Evolutionary conservation across 2,888 invertebrate genomes (phyloP).

Genomic region (Lumbricus terrestris): DNA sequence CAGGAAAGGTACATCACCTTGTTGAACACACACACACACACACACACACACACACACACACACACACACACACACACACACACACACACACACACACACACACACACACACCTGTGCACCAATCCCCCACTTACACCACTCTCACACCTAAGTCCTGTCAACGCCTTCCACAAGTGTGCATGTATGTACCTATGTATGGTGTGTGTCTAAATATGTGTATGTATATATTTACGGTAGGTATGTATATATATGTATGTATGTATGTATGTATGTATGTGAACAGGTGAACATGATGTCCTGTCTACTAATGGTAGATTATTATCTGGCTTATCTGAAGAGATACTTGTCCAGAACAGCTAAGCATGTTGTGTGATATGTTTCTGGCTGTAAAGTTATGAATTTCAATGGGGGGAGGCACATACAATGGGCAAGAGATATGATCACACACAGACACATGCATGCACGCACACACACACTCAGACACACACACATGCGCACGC

Average conservation of each 20-base stretch:
- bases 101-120: not conserved
- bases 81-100: not conserved
- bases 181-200: no score
- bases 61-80: not conserved
- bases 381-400: not conserved
- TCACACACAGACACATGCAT: not conserved
- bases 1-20: not conserved
- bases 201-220: no score
- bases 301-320: not conserved
- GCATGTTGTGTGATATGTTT: not conserved
- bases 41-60: not conserved
- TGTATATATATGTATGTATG: not conserved
- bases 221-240: no score
- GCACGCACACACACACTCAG: not conserved
- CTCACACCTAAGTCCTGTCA: not conserved
- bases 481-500: no score
- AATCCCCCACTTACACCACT: no score
- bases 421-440: not conserved
- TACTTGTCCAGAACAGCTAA: not conserved
- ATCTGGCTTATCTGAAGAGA: not conserved
- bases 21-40: not conserved
- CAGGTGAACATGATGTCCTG: not conserved
- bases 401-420: no score
- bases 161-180: not conserved
- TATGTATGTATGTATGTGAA: not conserved